Evolutionary conservation across 2,113 vertebrate species (phyloP).

Genomic region (Galbula dea): DNA sequence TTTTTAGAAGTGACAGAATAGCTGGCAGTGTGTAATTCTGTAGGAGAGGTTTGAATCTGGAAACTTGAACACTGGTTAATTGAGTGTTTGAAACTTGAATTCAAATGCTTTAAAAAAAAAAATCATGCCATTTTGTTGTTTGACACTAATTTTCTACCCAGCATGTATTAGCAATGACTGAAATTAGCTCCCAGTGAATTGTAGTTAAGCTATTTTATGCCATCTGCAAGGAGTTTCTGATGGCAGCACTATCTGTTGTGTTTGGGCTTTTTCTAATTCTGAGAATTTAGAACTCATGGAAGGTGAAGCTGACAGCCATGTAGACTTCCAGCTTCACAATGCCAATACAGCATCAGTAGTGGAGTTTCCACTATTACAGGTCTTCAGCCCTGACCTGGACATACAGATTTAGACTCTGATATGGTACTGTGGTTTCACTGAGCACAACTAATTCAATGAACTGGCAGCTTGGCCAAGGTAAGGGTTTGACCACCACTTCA

Average conservation of each 20-base stretch:
- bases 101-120: constrained; percentile 72
- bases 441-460: neutral
- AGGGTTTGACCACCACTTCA: neutral
- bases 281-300: neutral
- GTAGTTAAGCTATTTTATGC: constrained; percentile 72
- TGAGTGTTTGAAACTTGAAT: constrained; percentile 65
- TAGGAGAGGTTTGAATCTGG: neutral
- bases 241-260: constrained; percentile 40
- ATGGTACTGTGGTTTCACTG: neutral
- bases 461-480: neutral
- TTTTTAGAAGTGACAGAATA: neutral
- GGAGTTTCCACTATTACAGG: neutral
- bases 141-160: constrained; percentile 79
- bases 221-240: constrained; percentile 57
- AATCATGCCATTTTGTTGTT: constrained; percentile 73
- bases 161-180: constrained; percentile 73
- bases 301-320: neutral
- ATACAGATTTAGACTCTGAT: neutral
- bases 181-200: constrained; percentile 79
- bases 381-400: neutral
- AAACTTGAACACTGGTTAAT: constrained; percentile 63
- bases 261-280: neutral
- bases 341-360: neutral
- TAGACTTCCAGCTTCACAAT: neutral
- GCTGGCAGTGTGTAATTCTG: neutral